These are phyloP conservation scores for Galleria mellonella DNA, from an alignment of 1,140 invertebrate genomes.

Conservation along the genomic window DNA sequence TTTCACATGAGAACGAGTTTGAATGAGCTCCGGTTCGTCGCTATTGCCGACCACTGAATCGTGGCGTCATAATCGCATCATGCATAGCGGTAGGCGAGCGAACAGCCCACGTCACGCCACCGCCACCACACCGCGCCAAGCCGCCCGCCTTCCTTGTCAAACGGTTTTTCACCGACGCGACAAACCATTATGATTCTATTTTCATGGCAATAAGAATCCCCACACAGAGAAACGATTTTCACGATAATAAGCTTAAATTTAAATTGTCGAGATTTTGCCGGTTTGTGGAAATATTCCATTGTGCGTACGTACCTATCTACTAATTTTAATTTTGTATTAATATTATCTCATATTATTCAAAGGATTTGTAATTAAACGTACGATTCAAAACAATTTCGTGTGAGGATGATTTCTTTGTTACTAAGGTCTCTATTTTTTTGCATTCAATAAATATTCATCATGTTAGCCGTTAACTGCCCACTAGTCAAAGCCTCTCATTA, in stretches of 20 bases:
- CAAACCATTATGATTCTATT: slow-evolving; percentile 66
- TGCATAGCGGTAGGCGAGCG: slow-evolving; percentile 10
- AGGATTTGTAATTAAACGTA: too few relatives aligned
- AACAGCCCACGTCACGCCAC: too few relatives aligned
- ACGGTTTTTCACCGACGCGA: slow-evolving; percentile 58
- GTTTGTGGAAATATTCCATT: not conserved
- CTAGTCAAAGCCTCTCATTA: too few relatives aligned
- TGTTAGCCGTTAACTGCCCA: too few relatives aligned
- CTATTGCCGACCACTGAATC: slow-evolving; percentile 47
- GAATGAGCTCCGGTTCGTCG: slow-evolving; percentile 40
- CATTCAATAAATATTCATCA: too few relatives aligned
- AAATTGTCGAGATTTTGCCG: slow-evolving; percentile 15
- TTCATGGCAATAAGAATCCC: slow-evolving; percentile 40
- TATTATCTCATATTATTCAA: too few relatives aligned
- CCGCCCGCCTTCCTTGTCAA: slow-evolving; percentile 22
- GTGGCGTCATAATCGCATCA: slow-evolving; percentile 67
- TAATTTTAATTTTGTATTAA: too few relatives aligned
- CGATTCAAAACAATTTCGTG: too few relatives aligned
- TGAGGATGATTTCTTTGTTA: too few relatives aligned
- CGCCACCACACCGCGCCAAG: slow-evolving; percentile 14
- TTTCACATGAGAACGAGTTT: slow-evolving; percentile 59
- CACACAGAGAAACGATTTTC: slow-evolving; percentile 35
- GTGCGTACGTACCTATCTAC: slow-evolving; percentile 1
- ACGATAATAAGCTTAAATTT: slow-evolving; percentile 46
- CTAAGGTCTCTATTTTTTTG: too few relatives aligned